A percentile compares a stretch with the other conserved stretches of the same genome.
Evolutionary conservation across 2,113 vertebrate species (phyloP).

Genomic region (Pluvianellus socialis): DNA sequence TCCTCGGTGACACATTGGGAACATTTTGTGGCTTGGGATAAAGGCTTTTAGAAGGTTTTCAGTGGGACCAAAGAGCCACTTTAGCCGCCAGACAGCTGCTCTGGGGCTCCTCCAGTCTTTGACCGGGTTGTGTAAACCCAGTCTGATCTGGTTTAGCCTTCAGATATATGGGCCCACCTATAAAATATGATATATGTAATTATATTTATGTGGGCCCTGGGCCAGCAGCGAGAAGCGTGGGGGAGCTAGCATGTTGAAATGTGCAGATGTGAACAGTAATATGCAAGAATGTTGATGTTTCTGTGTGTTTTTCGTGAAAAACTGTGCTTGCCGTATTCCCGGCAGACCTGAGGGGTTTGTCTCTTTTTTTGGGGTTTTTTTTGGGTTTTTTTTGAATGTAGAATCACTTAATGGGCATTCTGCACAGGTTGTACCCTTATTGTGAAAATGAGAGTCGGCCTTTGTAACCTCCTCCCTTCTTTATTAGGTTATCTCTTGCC

Average conservation of each 20-base stretch:
- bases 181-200: not conserved
- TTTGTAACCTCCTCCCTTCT: not conserved
- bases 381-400: not conserved
- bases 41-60: not conserved
- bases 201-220: not conserved
- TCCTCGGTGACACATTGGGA: not conserved
- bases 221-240: not conserved
- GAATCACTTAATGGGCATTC: not conserved
- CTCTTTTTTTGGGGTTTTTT: not conserved
- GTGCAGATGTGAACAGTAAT: not conserved
- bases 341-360: not conserved
- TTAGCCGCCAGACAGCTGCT: not conserved
- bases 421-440: not conserved
- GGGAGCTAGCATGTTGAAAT: not conserved
- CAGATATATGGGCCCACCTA: not conserved
- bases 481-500: not conserved
- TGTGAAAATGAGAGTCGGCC: constrained; percentile 1
- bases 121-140: not conserved
- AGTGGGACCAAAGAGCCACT: not conserved
- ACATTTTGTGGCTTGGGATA: not conserved
- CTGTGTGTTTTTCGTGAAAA: not conserved
- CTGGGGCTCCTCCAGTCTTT: not conserved
- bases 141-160: not conserved
- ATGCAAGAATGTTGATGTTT: not conserved
- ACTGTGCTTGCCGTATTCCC: not conserved